Evolutionary conservation across 2,113 vertebrate genomes (phyloP).

Genomic region (Seriola dumerili): DNA sequence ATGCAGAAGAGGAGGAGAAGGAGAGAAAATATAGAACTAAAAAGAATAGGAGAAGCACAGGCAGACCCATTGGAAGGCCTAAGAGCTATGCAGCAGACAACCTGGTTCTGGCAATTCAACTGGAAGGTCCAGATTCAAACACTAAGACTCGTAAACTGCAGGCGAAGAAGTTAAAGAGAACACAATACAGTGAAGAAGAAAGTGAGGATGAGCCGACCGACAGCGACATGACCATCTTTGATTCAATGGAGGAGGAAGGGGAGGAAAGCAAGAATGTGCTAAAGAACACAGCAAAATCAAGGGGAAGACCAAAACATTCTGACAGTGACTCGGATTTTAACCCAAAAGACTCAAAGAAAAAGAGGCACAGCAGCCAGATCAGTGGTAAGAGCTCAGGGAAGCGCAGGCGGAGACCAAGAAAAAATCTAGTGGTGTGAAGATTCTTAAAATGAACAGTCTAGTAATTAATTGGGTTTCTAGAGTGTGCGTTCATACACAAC

Average conservation of each 20-base stretch:
- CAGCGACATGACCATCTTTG: background rate
- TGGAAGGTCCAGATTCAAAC: background rate
- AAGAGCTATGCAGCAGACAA: slow-evolving; percentile 10
- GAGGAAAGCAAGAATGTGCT: background rate
- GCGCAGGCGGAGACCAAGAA: slow-evolving; percentile 10
- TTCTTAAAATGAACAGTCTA: background rate
- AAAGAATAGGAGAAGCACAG: slow-evolving; percentile 21
- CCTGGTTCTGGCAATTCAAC: background rate
- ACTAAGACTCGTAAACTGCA: background rate
- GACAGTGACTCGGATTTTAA: slow-evolving; percentile 32
- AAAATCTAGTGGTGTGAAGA: background rate
- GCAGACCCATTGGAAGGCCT: slow-evolving; percentile 59
- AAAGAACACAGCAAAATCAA: background rate
- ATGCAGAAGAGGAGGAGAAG: background rate
- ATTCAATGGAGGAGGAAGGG: slow-evolving; percentile 7
- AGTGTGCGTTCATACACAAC: background rate
- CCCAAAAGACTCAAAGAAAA: background rate
- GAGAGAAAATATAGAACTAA: background rate
- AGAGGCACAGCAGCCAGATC: background rate
- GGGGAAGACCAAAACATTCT: slow-evolving; percentile 3
- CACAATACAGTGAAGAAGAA: background rate
- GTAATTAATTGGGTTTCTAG: background rate
- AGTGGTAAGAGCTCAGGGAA: background rate
- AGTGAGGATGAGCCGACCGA: background rate
- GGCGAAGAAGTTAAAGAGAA: background rate